A percentile compares a stretch with the other conserved stretches of the same genome.
These are phyloP conservation scores for Reticulitermes lucifugus DNA, from an alignment of 2,888 invertebrate genomes.

Conservation along the genomic window DNA sequence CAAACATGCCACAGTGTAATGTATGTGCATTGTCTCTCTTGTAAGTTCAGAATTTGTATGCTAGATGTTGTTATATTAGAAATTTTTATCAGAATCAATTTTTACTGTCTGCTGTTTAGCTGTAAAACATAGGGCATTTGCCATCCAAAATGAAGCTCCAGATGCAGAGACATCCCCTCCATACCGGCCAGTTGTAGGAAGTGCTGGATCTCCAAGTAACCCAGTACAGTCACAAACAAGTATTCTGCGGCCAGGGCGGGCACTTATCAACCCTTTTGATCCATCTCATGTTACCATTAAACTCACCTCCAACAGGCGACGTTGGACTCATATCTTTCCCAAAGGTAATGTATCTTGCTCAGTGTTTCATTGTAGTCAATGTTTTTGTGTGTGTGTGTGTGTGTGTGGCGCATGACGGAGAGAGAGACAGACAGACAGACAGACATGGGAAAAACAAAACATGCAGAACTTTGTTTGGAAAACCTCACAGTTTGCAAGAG, in stretches of 20 bases:
- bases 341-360: constrained; percentile 70
- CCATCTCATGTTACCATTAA: constrained; percentile 97
- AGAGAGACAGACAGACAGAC: too few relatives aligned
- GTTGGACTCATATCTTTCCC: constrained; percentile 99
- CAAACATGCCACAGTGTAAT: too few relatives aligned
- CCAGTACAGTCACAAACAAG: constrained; percentile 53
- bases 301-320: constrained; percentile 90
- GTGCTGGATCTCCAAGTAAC: constrained; percentile 67
- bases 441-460: too few relatives aligned
- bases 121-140: constrained; percentile 54
- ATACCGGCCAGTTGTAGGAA: constrained; percentile 68
- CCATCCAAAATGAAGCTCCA: constrained; percentile 58
- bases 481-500: too few relatives aligned
- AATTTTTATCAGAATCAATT: neutral
- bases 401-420: too few relatives aligned
- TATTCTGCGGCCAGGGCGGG: constrained; percentile 77
- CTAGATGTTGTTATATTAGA: too few relatives aligned
- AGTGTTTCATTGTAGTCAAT: neutral
- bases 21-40: too few relatives aligned
- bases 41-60: too few relatives aligned
- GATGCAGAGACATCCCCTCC: constrained; percentile 69
- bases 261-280: constrained; percentile 97
- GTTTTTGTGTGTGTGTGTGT: too few relatives aligned
- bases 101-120: constrained; percentile 38
- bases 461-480: too few relatives aligned